Base-by-base conservation (phyloP, 2,797 vertebrate genomes). In the Crenuchus spilurus region DNA sequence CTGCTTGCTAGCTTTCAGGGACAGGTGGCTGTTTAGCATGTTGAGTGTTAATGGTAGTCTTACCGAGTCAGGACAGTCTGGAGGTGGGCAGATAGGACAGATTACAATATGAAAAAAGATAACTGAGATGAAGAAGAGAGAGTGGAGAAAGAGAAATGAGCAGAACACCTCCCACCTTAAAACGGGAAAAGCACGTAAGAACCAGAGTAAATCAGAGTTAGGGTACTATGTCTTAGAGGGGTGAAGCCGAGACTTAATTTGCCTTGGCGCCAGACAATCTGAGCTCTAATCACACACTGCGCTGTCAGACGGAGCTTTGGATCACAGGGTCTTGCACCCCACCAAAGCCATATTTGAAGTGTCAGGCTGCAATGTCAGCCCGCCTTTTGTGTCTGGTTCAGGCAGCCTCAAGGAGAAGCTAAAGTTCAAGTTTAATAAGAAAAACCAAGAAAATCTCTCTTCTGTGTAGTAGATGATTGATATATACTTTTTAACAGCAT, bases 1-100 rank as follows among this genome's bases (percentile, higher is more conserved):
- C 61, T 42, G 4, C 30, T 57, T 13, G 16, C 66, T 42, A 13
- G n/a, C 33, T 37, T 55, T 55, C 41, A 68, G 67, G 71, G 58
- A 77, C 66, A 69, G 70, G 64, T 80, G 66, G 63, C 58, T 72
- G 68, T 80, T 82, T 80, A 77, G 58, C 83, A 80, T 72, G 72
- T 77, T 67, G 41, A 48, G 77, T 58, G 48, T 76, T 83, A 82
- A 84, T 83, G 73, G 72, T 70, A 66, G 51, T 48, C 35, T 69
- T 72, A 26, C 3, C 33, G n/a, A 14, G 68, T 52, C 42, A 74
- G 9, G 62, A 42, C 11, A 31, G 67, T 4, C 41, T 7, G 55
- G 6, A 61, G 46, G 14, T 26, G 14, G 28, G 68, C 5, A n/a
- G 51, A 52, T 67, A 28, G 20, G 55, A 49, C 20, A 49, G 20